phyloP scores from a whole-genome alignment of 1,140 invertebrate genomes.

The Oppia nitens region DNA sequence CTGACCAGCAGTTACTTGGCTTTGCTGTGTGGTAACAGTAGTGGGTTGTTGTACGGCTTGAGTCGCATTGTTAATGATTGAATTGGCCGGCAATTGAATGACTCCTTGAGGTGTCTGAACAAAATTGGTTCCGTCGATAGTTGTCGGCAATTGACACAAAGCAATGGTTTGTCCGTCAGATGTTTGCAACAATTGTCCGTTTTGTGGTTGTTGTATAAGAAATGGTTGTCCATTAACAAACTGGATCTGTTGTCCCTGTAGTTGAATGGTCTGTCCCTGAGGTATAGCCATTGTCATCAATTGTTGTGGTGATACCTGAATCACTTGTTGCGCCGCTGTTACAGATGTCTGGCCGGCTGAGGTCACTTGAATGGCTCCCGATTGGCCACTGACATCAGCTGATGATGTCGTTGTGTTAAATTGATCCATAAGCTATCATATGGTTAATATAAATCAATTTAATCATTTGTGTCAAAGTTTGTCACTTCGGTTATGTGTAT shows the following conservation, averaged over 20 bases:
- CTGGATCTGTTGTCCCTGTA: constrained; percentile 44
- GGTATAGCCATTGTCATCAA: constrained; percentile 29
- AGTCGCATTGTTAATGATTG: constrained; percentile 11
- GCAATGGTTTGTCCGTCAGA: constrained; percentile 65
- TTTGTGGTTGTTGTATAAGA: constrained; percentile 42
- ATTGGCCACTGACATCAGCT: background rate
- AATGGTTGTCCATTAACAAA: constrained; percentile 31
- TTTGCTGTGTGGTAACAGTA: constrained; percentile 27
- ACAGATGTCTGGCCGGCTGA: background rate
- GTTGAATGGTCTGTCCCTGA: constrained; percentile 41
- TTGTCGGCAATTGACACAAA: constrained; percentile 68
- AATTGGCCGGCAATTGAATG: constrained; percentile 25
- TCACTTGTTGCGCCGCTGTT: background rate
- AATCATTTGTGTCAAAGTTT: no score
- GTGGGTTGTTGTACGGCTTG: constrained; percentile 13
- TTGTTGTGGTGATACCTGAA: constrained; percentile 20
- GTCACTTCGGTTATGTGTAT: no score
- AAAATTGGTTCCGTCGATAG: constrained; percentile 33
- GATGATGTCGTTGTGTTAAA: background rate
- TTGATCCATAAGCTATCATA: background rate
- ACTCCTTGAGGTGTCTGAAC: constrained; percentile 26
- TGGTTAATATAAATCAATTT: no score
- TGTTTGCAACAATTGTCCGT: constrained; percentile 54
- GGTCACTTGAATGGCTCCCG: background rate
- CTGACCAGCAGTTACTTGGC: constrained; percentile 38